Base-by-base conservation (phyloP, 2,797 vertebrate genomes). In the Muraenolepis orangiensis region DNA sequence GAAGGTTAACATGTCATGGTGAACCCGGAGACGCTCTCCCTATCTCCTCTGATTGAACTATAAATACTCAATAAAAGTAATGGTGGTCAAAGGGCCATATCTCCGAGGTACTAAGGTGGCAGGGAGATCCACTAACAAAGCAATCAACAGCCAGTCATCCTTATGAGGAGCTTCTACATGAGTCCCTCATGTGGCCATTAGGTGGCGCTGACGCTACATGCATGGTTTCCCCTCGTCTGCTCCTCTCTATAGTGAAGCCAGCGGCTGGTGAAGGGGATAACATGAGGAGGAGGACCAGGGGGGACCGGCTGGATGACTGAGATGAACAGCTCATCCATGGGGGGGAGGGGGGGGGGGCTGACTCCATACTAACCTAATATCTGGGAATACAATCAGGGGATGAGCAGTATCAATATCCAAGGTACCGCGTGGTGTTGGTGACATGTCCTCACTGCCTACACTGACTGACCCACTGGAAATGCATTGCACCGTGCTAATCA, bases 161-260 rank as follows among this genome's bases (percentile, higher is more conserved):
- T n/a, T 51, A 20, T 51, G 12, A 23, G 18, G 68, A 72, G 70
- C 76, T 80, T n/a, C n/a, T 46, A 57, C 16, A 71, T n/a, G 71
- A 1, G 30, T 0, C 31, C 67, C n/a, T 72, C 64, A 42, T 72
- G 29, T 74, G 64, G 70, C 80, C 89, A 78, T 3, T 73, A 86
- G 90, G 64, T 78, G 90, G 85, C 73, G 69, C 34, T 80, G 70
- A 69, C 69, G 70, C 68, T 76, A 75, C 74, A 29, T 16, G 13
- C 23, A 57, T 57, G 8, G 6, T 57, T 57, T n/a, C 46, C 46
- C 46, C 46, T 20, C 4, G 46, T 16, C 13, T 32, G 4, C 13
- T 30, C 23, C 68, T 31, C 4, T 72, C 8, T 32, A 14, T 18
- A 32, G 36, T 31, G 51, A 14, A 32, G 61, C 64, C 64, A 73